Conservation (phyloP, 1,140 invertebrate species). For the Solenopsis invicta region DNA sequence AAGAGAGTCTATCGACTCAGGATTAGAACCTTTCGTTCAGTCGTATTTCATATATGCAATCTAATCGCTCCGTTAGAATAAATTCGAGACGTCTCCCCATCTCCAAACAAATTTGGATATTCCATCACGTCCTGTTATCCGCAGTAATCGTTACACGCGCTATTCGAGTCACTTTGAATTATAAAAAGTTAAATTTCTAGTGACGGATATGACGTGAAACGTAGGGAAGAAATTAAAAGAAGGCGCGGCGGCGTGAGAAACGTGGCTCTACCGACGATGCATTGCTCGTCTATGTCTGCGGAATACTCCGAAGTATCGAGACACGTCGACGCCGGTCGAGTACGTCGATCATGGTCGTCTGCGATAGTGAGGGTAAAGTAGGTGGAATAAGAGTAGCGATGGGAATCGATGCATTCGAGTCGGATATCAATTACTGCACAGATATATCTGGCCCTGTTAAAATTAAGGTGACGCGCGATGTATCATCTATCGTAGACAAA, state of each 20-base stretch:
- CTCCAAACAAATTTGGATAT: background rate
- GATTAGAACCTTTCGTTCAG: background rate
- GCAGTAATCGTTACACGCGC: background rate
- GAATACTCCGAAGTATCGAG: constrained; percentile 42
- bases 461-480: background rate
- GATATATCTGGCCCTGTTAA: background rate
- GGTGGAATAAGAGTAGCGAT: constrained; percentile 41
- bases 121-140: background rate
- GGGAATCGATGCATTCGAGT: constrained; percentile 28
- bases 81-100: constrained; percentile 23
- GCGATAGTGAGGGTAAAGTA: constrained; percentile 41
- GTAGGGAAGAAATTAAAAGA: constrained; percentile 22
- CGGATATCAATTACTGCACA: background rate
- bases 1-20: background rate
- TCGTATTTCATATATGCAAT: background rate
- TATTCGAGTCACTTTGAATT: background rate
- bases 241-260: constrained; percentile 26
- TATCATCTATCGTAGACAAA: background rate
- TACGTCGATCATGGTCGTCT: constrained; percentile 50
- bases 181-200: constrained; percentile 20
- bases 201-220: background rate
- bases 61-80: constrained; percentile 16
- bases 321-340: constrained; percentile 58
- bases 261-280: constrained; percentile 20
- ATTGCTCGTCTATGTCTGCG: constrained; percentile 27